Percentiles rank a stretch among this genome's conserved stretches.
Conservation (phyloP, 2,888 invertebrate species). For the Notodonta dromedarius region DNA sequence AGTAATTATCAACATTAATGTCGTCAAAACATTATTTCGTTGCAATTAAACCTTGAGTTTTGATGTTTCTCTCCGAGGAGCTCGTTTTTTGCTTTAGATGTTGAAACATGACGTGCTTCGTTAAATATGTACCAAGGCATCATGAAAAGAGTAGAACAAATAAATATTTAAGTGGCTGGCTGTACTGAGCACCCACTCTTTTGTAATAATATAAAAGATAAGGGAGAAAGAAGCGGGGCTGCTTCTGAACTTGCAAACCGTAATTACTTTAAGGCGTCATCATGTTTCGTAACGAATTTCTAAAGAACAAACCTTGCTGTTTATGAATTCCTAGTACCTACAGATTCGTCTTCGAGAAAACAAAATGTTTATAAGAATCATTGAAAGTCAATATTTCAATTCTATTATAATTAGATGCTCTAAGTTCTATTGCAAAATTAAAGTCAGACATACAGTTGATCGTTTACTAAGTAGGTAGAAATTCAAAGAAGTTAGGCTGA, state of each 20-base stretch:
- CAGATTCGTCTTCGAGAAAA: conserved; percentile 1
- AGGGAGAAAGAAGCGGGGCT: conserved; percentile 13
- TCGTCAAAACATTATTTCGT: not conserved
- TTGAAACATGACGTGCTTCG: conserved; percentile 43
- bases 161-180: conserved; percentile 51
- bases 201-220: conserved; percentile 31
- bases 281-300: conserved; percentile 33
- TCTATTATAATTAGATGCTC: too few species aligned
- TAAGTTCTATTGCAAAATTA: not conserved
- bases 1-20: not conserved
- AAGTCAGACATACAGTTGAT: not conserved
- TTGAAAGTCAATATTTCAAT: too few species aligned
- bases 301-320: conserved; percentile 30
- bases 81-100: conserved; percentile 17
- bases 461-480: not conserved
- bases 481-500: conserved; percentile 4
- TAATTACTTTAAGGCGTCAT: conserved; percentile 35
- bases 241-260: conserved; percentile 18
- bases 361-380: too few species aligned
- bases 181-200: conserved; percentile 19
- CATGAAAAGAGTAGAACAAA: conserved; percentile 50
- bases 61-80: not conserved
- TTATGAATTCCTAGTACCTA: conserved; percentile 18
- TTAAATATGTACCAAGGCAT: conserved; percentile 60
- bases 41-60: not conserved